Evolutionary conservation across 2,888 invertebrate species (phyloP), one percentile per base, ranked within the genome.

Genomic region (Ennomos fuscantarius): DNA sequence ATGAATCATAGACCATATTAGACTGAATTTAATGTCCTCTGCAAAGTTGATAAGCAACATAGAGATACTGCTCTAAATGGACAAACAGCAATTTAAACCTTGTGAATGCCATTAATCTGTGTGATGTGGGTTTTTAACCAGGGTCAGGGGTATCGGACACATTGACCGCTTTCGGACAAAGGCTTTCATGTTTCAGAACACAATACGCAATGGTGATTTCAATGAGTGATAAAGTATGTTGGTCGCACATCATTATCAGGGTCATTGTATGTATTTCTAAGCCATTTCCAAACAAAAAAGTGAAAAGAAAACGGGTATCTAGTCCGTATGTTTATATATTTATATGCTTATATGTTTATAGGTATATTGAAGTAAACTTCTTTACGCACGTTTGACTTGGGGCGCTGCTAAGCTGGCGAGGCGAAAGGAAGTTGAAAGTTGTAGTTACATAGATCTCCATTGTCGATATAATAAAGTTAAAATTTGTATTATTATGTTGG

Each of bases 111-210:
- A 52, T 48, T 48, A 52, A 39, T 47, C 35, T 51, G 24, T 45
- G 42, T 52, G 39, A 48, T 48, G 48, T 57, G 47, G 52, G 48
- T 44, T 47, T 24, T 34, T 48, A 34, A 32, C 48, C 44, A 58
- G 48, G 48, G 56, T 48, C 58, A 53, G 45, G 58, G 58, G 6
- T 36, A 13, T 24, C 15, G 45, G 57, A 52, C 48, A 35, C 48
- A 43, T 11, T 49, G 52, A 48, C 47, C 52, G 57, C 47, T 33
- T 31, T 49, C 10, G 32, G 36, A 58, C 49, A 58, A 58, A 53
- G 53, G 48, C 32, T 52, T 52, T 39, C 10, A 47, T 57, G 49
- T 45, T 40, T 43, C 33, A 24, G 31, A 12, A 42, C 11, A 43
- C 56, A 47, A 43, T 47, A 13, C 5, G 36, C 44, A 50, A 37